phyloP scores from a whole-genome alignment of 2,888 invertebrate species.

The Nezara viridula region DNA sequence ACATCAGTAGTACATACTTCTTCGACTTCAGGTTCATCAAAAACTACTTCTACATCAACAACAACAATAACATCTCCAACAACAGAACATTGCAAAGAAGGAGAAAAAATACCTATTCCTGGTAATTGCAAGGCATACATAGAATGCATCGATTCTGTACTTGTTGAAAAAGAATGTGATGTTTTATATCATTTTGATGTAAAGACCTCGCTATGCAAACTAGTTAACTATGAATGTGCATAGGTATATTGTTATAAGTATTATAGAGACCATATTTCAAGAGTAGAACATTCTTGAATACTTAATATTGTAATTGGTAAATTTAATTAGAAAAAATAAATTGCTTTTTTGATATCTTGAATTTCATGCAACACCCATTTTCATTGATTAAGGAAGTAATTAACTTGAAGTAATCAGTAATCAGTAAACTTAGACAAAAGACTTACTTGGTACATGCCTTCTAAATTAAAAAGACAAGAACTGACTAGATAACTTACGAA shows the following conservation, averaged over 20 bases:
- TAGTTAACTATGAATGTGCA: neutral
- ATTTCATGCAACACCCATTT: too few relatives aligned
- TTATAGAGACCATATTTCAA: too few relatives aligned
- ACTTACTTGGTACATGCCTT: too few relatives aligned
- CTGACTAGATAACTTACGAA: too few relatives aligned
- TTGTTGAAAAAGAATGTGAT: slow-evolving; percentile 5
- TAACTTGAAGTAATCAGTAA: too few relatives aligned
- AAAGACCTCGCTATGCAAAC: neutral
- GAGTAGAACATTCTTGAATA: too few relatives aligned
- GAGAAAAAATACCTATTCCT: slow-evolving; percentile 7
- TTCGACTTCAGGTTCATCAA: neutral
- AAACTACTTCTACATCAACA: neutral
- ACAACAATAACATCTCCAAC: neutral
- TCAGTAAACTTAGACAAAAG: too few relatives aligned
- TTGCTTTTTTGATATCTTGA: too few relatives aligned
- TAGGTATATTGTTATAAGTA: neutral
- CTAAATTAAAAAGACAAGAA: too few relatives aligned
- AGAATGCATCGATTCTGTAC: slow-evolving; percentile 8
- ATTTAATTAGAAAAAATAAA: too few relatives aligned
- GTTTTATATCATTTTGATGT: neutral
- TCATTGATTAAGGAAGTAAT: too few relatives aligned
- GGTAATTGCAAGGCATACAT: slow-evolving; percentile 32
- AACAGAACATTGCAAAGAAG: neutral
- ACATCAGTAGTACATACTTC: neutral
- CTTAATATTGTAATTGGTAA: too few relatives aligned